Conservation (phyloP, 2,113 vertebrate genomes). For the Atherinomorus stipes region DNA sequence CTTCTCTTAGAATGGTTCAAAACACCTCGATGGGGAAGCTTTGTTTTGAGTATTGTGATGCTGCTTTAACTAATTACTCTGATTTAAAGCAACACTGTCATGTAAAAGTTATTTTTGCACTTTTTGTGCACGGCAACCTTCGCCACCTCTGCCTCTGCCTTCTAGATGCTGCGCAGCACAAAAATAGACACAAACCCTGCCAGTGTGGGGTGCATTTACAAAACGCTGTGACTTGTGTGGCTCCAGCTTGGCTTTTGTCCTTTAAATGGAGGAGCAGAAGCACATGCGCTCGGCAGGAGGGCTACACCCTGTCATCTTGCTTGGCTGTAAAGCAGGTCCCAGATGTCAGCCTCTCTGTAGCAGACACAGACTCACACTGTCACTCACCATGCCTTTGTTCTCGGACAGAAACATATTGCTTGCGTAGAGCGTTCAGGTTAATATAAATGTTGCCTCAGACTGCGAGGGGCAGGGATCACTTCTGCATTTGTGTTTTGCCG, state of each 20-base stretch:
- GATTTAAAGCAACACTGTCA: neutral
- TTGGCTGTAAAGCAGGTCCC: constrained; percentile 54
- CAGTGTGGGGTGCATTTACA: constrained; percentile 5
- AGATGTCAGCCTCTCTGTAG: constrained; percentile 59
- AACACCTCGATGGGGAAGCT: neutral
- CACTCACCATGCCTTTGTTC: constrained; percentile 57
- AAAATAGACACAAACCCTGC: constrained; percentile 32
- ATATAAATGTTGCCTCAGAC: constrained; percentile 7
- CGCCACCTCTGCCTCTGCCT: constrained; percentile 7
- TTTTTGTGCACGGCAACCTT: neutral
- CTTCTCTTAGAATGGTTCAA: constrained; percentile 8
- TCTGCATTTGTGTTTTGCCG: neutral
- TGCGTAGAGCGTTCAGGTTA: constrained; percentile 11
- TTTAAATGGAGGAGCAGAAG: constrained; percentile 31
- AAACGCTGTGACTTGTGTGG: constrained; percentile 34
- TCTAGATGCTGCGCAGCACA: constrained; percentile 4
- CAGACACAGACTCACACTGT: constrained; percentile 43
- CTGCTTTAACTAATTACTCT: neutral
- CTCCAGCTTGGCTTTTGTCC: constrained; percentile 52
- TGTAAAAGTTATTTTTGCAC: neutral
- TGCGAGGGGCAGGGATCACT: neutral
- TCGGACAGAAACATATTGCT: constrained; percentile 30
- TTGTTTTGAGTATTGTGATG: neutral
- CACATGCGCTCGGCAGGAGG: constrained; percentile 52
- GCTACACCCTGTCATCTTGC: constrained; percentile 44